phyloP scores from a whole-genome alignment of 2,113 vertebrate species.

The Oreochromis tanganicae region DNA sequence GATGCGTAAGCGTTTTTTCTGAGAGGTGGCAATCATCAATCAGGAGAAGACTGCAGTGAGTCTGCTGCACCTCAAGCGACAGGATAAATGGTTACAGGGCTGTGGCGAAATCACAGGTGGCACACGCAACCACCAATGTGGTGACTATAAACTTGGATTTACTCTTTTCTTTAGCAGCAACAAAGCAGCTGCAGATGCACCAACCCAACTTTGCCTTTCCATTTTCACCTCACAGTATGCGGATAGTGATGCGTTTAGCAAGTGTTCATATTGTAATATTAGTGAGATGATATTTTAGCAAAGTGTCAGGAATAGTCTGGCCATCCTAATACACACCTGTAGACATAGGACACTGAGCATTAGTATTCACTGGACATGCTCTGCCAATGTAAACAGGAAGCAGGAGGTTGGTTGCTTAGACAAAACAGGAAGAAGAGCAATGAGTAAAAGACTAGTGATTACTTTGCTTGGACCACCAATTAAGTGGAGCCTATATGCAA shows the following conservation, averaged over 20 bases:
- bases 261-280: neutral
- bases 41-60: neutral
- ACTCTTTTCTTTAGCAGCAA: neutral
- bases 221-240: neutral
- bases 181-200: neutral
- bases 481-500: neutral
- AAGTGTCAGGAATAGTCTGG: neutral
- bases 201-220: neutral
- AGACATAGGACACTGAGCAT: neutral
- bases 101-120: neutral
- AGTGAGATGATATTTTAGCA: neutral
- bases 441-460: neutral
- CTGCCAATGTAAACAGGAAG: neutral
- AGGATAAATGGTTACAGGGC: neutral
- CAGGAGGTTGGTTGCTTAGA: neutral
- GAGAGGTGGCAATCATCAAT: neutral
- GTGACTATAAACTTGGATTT: neutral
- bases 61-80: neutral
- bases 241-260: neutral
- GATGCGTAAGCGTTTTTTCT: neutral
- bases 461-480: neutral
- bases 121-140: neutral
- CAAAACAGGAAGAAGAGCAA: neutral
- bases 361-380: neutral
- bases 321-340: neutral